Evolutionary conservation across 2,113 vertebrate species (phyloP).

Genomic region (Pagrus major): DNA sequence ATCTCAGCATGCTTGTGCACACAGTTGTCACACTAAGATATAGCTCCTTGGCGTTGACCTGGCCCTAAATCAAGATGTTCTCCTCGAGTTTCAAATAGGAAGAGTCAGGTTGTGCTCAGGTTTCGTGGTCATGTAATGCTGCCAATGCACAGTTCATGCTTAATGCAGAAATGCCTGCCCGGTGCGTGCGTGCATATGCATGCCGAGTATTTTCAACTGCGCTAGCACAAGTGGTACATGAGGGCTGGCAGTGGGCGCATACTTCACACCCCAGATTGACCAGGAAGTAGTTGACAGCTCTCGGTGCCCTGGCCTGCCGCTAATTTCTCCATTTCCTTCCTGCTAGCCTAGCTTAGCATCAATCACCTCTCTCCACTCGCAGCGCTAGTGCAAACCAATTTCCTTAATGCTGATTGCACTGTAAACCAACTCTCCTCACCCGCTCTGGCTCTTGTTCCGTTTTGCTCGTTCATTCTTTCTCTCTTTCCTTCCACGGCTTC

Average conservation of each 20-base stretch:
- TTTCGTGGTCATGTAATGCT: slow-evolving; percentile 14
- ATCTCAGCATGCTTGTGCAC: slow-evolving; percentile 46
- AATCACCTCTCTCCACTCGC: slow-evolving; percentile 76
- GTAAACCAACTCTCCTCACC: slow-evolving; percentile 80
- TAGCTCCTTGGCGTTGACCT: slow-evolving; percentile 9
- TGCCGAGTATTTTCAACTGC: slow-evolving; percentile 17
- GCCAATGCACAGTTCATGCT: slow-evolving; percentile 3
- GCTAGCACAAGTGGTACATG: slow-evolving; percentile 20
- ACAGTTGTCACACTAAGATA: slow-evolving; percentile 37
- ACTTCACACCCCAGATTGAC: slow-evolving; percentile 81
- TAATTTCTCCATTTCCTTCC: slow-evolving; percentile 85
- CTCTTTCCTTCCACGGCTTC: slow-evolving; percentile 69
- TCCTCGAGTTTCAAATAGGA: slow-evolving; percentile 15
- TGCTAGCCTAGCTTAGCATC: slow-evolving; percentile 84
- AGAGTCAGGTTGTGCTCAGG: neutral
- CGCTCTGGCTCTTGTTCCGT: slow-evolving; percentile 68
- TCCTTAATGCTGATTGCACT: slow-evolving; percentile 84
- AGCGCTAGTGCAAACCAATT: slow-evolving; percentile 81
- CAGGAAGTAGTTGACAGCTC: slow-evolving; percentile 87
- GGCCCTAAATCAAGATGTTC: slow-evolving; percentile 46
- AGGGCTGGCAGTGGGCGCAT: slow-evolving; percentile 63
- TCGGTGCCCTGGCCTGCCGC: slow-evolving; percentile 73
- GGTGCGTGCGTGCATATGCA: slow-evolving; percentile 3
- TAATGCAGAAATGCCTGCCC: slow-evolving; percentile 11
- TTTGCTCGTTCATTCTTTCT: slow-evolving; percentile 66